Base-by-base conservation (phyloP, 2,888 invertebrate species). In the Saturnia pavonia region DNA sequence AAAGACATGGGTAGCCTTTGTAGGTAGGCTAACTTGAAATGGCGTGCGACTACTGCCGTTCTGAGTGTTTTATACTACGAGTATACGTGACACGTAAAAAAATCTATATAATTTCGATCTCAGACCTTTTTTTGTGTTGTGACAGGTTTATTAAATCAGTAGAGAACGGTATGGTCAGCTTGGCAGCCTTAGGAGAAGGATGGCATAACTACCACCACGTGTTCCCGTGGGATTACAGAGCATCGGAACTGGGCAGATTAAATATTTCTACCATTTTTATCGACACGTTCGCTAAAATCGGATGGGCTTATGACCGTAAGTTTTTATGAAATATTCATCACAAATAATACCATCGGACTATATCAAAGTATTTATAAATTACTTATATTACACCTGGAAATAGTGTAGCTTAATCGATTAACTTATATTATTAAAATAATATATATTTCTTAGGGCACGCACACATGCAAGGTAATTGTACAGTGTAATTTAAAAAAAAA, bases 181-280 rank as follows among this genome's bases (percentile, higher is more conserved):
- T 97, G 65, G 96, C 96, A 11, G 96, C 97, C 0, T 86, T 97
- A 22, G 97, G 97, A 0, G 97, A 97, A 82, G 97, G 97, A 22
- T 97, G 97, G 97, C 97, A 97, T 88, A 97, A 97, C 87, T 97
- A 96, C 83, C 97, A 97, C 83, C 97, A 97, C 84, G 97, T 96
- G 19, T 96, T 96, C 82, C 97, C 97, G 66, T 96, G 95, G 95
- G 96, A 95, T 84, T 96, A 95, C 88, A 95, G 95, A 84, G 96
- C 95, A 77, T 96, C 94, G 74, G 96, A 96, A 91, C 91, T 96
- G 34, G 96, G 96, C 0, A 88, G 94, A 70, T 92, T 96, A 72
- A 98, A 98, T 85, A 85, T 96, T 0, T 97, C 98, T 0, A 97
- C 98, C 0, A 94, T 94, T 0, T 96, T 98, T 78, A 97, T 98